Percentiles rank a stretch among this genome's conserved stretches.
Evolutionary conservation across 2,888 invertebrate genomes (phyloP).

Genomic region (Capitulum mitella): DNA sequence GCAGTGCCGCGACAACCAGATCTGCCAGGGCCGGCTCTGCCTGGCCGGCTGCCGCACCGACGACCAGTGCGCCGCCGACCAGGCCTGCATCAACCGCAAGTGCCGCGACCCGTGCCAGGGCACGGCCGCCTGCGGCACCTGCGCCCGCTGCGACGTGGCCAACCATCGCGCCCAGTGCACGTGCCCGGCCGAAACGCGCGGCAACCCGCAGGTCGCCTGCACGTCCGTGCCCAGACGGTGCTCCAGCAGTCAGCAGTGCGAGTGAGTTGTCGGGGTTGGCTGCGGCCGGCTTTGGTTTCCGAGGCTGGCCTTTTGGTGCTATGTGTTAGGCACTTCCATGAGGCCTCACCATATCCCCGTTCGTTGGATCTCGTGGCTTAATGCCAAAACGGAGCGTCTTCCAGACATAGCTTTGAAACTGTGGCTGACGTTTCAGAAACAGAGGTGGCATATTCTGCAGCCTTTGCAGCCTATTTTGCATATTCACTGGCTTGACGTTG

Average conservation of each 20-base stretch:
- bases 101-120: slow-evolving; percentile 77
- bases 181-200: slow-evolving; percentile 70
- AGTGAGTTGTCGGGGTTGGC: too few species aligned
- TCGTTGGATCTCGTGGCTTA: too few species aligned
- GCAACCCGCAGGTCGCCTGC: slow-evolving; percentile 73
- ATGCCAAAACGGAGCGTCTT: too few species aligned
- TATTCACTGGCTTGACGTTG: too few species aligned
- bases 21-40: slow-evolving; percentile 79
- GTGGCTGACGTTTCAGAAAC: too few species aligned
- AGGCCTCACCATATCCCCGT: too few species aligned
- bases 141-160: slow-evolving; percentile 71
- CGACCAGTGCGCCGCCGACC: slow-evolving; percentile 61
- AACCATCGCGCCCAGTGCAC: slow-evolving; percentile 75
- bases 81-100: slow-evolving; percentile 73
- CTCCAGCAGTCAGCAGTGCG: slow-evolving; percentile 30
- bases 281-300: too few species aligned
- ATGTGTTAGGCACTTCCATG: too few species aligned
- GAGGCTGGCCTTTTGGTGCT: too few species aligned
- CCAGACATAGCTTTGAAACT: too few species aligned
- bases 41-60: slow-evolving; percentile 80
- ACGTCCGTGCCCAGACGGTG: slow-evolving; percentile 63
- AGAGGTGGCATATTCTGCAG: too few species aligned
- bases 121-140: slow-evolving; percentile 67
- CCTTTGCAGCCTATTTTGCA: too few species aligned
- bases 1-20: slow-evolving; percentile 64